Conservation (phyloP, 2,888 invertebrate species). For the Odontomyia ornata region DNA sequence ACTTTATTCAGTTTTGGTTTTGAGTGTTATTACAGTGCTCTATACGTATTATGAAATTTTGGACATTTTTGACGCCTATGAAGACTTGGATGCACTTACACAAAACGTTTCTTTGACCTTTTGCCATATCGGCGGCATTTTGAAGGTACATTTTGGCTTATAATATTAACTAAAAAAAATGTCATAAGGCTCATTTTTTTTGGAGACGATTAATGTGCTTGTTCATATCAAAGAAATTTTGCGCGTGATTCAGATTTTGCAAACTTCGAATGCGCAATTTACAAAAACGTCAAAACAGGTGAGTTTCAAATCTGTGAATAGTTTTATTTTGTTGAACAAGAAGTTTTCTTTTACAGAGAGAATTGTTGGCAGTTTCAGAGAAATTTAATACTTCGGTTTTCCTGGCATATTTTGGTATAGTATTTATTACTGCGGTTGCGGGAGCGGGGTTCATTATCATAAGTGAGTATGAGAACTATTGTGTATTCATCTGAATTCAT, state of each 20-base stretch:
- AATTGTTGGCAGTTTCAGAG: neutral
- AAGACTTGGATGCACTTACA: neutral
- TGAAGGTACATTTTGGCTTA: constrained; percentile 15
- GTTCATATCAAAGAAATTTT: neutral
- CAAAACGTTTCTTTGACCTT: constrained; percentile 9
- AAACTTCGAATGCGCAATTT: no score
- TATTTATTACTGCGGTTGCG: neutral
- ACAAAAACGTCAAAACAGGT: neutral
- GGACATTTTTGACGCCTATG: neutral
- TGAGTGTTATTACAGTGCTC: neutral
- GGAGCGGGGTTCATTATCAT: neutral
- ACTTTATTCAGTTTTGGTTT: neutral
- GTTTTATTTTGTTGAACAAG: no score
- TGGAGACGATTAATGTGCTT: neutral
- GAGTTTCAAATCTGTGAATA: no score
- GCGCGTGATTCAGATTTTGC: no score
- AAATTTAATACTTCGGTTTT: neutral
- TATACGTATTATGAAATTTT: neutral
- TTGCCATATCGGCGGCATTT: neutral
- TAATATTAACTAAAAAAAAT: no score
- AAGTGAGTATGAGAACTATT: neutral
- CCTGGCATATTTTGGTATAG: neutral
- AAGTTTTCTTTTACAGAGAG: neutral
- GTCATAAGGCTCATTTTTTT: no score
- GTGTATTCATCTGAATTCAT: no score